phyloP scores from a whole-genome alignment of 2,888 invertebrate species.

The Heliconius cydno region DNA sequence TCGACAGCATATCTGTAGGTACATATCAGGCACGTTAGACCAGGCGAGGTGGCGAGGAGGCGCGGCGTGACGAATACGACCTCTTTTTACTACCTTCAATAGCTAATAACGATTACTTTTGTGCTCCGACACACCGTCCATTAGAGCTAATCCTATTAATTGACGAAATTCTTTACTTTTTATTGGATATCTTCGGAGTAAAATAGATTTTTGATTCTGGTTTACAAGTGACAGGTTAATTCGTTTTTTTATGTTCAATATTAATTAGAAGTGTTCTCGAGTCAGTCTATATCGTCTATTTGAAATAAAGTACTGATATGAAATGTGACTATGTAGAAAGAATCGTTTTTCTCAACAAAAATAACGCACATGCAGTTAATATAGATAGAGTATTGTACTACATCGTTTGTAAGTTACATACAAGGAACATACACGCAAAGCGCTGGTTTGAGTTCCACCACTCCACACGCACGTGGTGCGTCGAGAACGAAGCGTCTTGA shows the following conservation, averaged over 20 bases:
- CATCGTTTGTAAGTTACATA: not conserved
- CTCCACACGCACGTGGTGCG: not conserved
- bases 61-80: constrained; percentile 26
- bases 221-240: not conserved
- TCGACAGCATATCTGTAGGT: not conserved
- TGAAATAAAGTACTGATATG: not conserved
- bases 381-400: no score
- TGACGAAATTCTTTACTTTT: constrained; percentile 25
- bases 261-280: not conserved
- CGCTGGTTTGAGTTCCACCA: not conserved
- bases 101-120: constrained; percentile 34
- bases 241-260: constrained; percentile 5
- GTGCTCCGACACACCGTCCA: constrained; percentile 26
- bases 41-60: not conserved
- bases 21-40: no score
- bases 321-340: not conserved
- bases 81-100: constrained; percentile 30
- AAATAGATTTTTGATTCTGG: not conserved
- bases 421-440: not conserved
- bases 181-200: constrained; percentile 8
- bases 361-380: no score
- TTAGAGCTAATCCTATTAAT: constrained; percentile 34
- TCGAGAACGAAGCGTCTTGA: not conserved
- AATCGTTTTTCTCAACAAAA: no score
- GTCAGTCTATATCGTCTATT: not conserved